phyloP scores from a whole-genome alignment of 2,888 invertebrate species.

The Pheosia tremula region DNA sequence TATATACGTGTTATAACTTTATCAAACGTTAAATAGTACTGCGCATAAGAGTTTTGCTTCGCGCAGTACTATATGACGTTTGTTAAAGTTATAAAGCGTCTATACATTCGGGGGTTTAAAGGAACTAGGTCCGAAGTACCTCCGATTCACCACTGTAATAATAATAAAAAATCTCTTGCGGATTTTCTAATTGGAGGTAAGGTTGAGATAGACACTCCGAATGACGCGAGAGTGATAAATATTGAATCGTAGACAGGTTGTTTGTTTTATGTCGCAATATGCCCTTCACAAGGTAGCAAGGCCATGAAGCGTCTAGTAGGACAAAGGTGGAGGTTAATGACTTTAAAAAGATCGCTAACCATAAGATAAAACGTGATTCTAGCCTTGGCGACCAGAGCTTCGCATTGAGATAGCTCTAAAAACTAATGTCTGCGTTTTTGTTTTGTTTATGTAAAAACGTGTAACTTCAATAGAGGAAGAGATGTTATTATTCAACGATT shows the following conservation, averaged over 20 bases:
- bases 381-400: slow-evolving; percentile 19
- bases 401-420: slow-evolving; percentile 2
- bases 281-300: background rate
- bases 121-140: no score
- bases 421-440: background rate
- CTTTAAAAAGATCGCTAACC: slow-evolving; percentile 21
- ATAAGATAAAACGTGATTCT: slow-evolving; percentile 16
- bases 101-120: no score
- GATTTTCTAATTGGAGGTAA: background rate
- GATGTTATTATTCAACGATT: slow-evolving; percentile 6
- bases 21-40: no score
- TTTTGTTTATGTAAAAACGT: background rate
- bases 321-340: slow-evolving; percentile 27
- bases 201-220: background rate
- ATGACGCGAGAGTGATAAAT: background rate
- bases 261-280: slow-evolving; percentile 1
- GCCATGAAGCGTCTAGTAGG: slow-evolving; percentile 9
- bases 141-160: no score
- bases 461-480: slow-evolving; percentile 16
- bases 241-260: background rate
- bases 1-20: no score
- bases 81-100: no score
- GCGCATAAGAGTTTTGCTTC: no score
- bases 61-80: no score
- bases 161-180: no score